Percentiles rank a stretch among this genome's conserved stretches.
These are phyloP conservation scores for Dreissena rostriformis DNA, from an alignment of 1,140 invertebrate species.

Conservation along the genomic window DNA sequence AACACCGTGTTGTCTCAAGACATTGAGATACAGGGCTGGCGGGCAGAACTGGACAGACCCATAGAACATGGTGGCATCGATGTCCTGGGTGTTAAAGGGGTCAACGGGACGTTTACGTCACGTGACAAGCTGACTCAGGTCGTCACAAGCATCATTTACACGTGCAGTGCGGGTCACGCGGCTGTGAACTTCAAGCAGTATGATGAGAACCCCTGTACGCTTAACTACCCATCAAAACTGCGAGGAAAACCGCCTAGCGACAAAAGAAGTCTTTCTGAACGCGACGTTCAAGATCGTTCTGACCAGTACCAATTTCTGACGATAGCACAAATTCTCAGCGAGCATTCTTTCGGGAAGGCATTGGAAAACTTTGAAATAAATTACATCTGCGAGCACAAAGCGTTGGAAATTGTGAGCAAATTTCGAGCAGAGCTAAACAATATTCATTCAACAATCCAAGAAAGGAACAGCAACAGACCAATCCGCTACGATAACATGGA, in stretches of 20 bases:
- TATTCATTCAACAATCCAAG: neutral
- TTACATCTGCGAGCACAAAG: conserved; percentile 10
- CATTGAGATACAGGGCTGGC: conserved; percentile 5
- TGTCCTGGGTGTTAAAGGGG: conserved; percentile 62
- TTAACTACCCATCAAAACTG: conserved; percentile 80
- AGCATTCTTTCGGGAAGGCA: neutral
- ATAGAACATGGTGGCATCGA: neutral
- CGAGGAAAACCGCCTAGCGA: conserved; percentile 73
- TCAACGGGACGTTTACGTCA: conserved; percentile 60
- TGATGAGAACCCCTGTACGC: conserved; percentile 79
- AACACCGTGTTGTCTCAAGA: neutral
- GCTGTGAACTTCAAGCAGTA: conserved; percentile 80
- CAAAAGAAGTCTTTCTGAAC: conserved; percentile 72
- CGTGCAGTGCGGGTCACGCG: conserved; percentile 80
- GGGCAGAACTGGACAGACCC: neutral
- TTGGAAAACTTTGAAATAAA: conserved; percentile 22
- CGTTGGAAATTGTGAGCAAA: neutral
- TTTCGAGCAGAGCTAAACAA: conserved; percentile 11
- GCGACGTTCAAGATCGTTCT: neutral
- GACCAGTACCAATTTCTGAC: neutral
- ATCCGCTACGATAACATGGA: neutral
- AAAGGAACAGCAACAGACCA: neutral
- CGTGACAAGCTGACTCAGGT: conserved; percentile 74
- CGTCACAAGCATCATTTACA: conserved; percentile 78
- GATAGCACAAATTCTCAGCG: neutral